Percentiles rank a stretch among this genome's conserved stretches.
phyloP scores from a whole-genome alignment of 2,113 vertebrate species.

The Cynoglossus semilaevis region DNA sequence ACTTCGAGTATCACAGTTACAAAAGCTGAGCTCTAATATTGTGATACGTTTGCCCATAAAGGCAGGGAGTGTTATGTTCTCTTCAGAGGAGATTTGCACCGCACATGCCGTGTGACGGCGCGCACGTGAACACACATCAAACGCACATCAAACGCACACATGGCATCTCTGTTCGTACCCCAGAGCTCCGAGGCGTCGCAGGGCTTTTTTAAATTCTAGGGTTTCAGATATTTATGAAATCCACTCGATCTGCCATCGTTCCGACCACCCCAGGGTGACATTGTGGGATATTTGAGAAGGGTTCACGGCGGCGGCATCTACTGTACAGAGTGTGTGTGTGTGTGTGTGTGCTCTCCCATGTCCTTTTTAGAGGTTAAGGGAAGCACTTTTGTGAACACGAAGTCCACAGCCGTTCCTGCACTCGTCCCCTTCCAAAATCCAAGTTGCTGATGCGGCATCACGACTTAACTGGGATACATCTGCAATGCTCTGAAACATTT shows the following conservation, averaged over 20 bases:
- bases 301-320: slow-evolving; percentile 23
- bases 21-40: slow-evolving; percentile 37
- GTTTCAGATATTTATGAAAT: slow-evolving; percentile 73
- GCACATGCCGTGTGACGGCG: background rate
- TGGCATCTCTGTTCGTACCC: slow-evolving; percentile 23
- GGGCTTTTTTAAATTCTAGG: slow-evolving; percentile 61
- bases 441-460: slow-evolving; percentile 53
- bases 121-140: background rate
- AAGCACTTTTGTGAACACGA: slow-evolving; percentile 44
- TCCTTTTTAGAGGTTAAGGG: slow-evolving; percentile 34
- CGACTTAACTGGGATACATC: slow-evolving; percentile 52
- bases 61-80: background rate
- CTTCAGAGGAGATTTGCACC: slow-evolving; percentile 1
- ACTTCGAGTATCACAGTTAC: slow-evolving; percentile 39
- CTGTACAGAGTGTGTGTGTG: background rate
- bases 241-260: slow-evolving; percentile 68
- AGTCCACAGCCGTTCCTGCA: slow-evolving; percentile 34
- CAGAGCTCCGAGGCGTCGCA: slow-evolving; percentile 46
- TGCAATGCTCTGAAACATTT: slow-evolving; percentile 57
- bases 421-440: slow-evolving; percentile 34
- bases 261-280: slow-evolving; percentile 71
- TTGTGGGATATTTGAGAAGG: slow-evolving; percentile 70
- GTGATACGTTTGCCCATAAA: slow-evolving; percentile 19
- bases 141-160: background rate
- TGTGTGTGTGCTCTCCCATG: slow-evolving; percentile 1